Conservation (phyloP, 2,888 invertebrate species). For the Willowsia nigromaculata region DNA sequence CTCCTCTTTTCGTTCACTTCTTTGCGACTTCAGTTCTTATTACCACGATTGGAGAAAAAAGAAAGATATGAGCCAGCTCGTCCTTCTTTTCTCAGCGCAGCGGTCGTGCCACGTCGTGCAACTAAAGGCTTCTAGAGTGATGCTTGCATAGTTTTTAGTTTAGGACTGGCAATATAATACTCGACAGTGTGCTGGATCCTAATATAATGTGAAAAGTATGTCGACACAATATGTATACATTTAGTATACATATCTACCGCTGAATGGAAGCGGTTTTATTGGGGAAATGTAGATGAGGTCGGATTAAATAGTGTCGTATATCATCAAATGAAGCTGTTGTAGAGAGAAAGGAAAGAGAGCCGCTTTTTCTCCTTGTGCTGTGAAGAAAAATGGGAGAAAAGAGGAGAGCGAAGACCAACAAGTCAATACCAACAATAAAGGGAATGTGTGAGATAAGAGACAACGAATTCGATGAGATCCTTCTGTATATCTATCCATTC, state of each 20-base stretch:
- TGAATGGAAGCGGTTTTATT: constrained; percentile 43
- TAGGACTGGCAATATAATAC: neutral
- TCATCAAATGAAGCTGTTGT: constrained; percentile 53
- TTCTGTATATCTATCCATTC: neutral
- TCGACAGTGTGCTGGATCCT: neutral
- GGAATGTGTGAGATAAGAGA: constrained; percentile 45
- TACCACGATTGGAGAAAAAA: constrained; percentile 38
- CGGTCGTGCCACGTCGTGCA: constrained; percentile 6
- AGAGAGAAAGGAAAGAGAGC: neutral
- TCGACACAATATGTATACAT: neutral
- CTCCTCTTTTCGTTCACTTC: neutral
- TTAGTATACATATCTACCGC: neutral
- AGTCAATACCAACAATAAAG: constrained; percentile 59
- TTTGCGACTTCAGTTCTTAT: constrained; percentile 38
- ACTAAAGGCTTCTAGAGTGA: neutral
- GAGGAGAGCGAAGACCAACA: constrained; percentile 46
- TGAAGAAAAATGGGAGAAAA: constrained; percentile 10
- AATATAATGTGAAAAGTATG: neutral
- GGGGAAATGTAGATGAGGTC: constrained; percentile 63
- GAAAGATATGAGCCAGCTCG: constrained; percentile 27
- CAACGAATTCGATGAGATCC: constrained; percentile 37
- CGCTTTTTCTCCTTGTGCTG: constrained; percentile 11
- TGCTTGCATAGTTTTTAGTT: constrained; percentile 6
- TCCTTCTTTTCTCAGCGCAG: constrained; percentile 34
- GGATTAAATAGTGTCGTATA: constrained; percentile 69